Base-by-base conservation (phyloP, 2,113 vertebrate genomes). In the Raja brachyura region DNA sequence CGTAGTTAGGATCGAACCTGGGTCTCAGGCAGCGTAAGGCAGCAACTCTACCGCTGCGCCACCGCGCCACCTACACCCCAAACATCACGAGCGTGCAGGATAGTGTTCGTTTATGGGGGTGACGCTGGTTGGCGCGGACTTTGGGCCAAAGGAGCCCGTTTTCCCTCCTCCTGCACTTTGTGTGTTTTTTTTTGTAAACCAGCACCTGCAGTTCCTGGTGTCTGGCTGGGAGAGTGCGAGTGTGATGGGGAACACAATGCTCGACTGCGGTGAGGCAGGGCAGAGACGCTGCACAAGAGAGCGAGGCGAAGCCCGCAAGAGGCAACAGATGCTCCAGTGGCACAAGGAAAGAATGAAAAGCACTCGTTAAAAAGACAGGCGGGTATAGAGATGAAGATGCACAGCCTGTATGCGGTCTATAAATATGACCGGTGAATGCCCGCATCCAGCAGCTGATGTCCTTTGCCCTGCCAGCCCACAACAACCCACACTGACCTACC, bases 241-340 rank as follows among this genome's bases (percentile, higher is more conserved):
- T 33, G 61, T 10, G 59, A 13, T 56, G n/a, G 56, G 81, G 86
- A 68, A 68, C 14, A 68, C 31, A 90, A 68, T 90, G 61, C 59
- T 90, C n/a, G 66, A 61, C 33, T 18, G 59, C 61, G 33, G 31
- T 61, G 68, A 68, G 20, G 13, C n/a, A 90, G 61, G 16, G 22
- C 3, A 13, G 31, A 68, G n/a, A 5, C 3, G 1, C 68, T n/a
- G n/a, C 16, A 68, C 16, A 68, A 68, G 31, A 61, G 31, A 14
- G 63, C 5, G 4, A 63, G 83, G 25, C 13, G 59, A 61, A 61
- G n/a, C 59, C 54, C 9, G 63, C 86, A 90, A 90, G 63, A 68
- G 31, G 33, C 86, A 90, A 68, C 86, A 90, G 86, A 90, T 90
- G 86, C 33, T 10, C 86, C 86, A 31, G n/a, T 33, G 31, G 86